phyloP scores from a whole-genome alignment of 2,888 invertebrate species.

The Kuschelorhynchus macadamiae region DNA sequence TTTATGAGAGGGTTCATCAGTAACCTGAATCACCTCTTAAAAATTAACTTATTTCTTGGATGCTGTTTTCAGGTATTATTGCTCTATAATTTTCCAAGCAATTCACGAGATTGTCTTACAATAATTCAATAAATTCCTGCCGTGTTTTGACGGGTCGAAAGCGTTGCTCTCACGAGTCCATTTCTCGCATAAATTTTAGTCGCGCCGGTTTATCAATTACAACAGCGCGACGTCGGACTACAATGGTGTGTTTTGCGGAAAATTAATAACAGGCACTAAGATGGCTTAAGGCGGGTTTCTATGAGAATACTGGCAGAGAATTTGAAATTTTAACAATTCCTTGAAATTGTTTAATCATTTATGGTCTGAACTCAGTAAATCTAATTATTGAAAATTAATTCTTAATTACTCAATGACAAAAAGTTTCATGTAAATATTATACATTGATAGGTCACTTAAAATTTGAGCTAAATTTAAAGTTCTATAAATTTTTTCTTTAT shows the following conservation, averaged over 20 bases:
- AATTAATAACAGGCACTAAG: conserved; percentile 28
- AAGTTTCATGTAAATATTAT: neutral
- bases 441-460: no score
- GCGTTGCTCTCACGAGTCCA: conserved; percentile 37
- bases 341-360: no score
- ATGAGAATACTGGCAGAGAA: neutral
- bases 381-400: no score
- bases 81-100: conserved; percentile 13
- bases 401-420: neutral
- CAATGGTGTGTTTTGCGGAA: conserved; percentile 32
- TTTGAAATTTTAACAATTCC: no score
- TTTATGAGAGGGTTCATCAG: no score
- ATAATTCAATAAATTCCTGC: conserved; percentile 32
- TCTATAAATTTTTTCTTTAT: no score
- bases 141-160: conserved; percentile 37
- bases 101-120: conserved; percentile 31
- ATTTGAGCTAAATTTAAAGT: no score
- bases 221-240: conserved; percentile 27
- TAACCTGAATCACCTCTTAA: no score
- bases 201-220: conserved; percentile 37
- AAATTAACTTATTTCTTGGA: no score
- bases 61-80: no score
- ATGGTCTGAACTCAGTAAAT: no score
- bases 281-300: conserved; percentile 20
- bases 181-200: conserved; percentile 36